Base-by-base conservation (phyloP, 2,113 vertebrate species). In the Willisornis vidua region DNA sequence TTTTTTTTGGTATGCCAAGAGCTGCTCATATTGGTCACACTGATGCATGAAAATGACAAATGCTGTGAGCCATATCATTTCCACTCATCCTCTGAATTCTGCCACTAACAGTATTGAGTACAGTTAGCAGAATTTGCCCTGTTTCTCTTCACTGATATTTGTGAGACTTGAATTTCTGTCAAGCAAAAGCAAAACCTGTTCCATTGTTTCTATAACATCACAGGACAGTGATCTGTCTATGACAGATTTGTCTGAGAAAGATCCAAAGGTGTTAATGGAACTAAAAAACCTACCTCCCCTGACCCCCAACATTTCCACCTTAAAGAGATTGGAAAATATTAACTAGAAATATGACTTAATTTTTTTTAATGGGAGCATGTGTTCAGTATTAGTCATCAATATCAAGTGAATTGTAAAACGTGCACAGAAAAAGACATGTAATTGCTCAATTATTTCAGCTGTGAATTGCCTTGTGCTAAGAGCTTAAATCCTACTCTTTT, bases 401-500 rank as follows among this genome's bases (percentile, higher is more conserved):
- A 75, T 52, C 73, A 78, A 39, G 67, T 81, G 51, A 28, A 45
- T 70, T 85, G 76, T 87, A 88, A 92, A 94, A 65, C 8, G 31
- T 66, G 20, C 39, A 35, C 11, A 67, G 63, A 58, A 74, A 90
- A 75, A 89, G 59, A 67, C 8, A 25, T 26, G 23, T 55, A 85
- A 28, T 54, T 85, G 54, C 91, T 93, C 51, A 26, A 68, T 85
- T 88, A 61, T 59, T 91, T 96, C 52, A 82, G 46, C 90, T 73
- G 71, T 87, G 78, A 82, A 95, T 87, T 95, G 59, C 59, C 67
- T 92, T 74, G 52, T 70, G 54, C 68, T 90, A 66, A 87, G 84
- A 70, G 39, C 90, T 96, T 96, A 96, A 96, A 95, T 98, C 96
- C 93, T 77, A 85, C 23, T n/a, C 45, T 73, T 94, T 92, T 98